Evolutionary conservation across 30 jellyfish, hydroid and myxozoan genomes (phyloP).

Genomic region (Sanderia malayensis): DNA sequence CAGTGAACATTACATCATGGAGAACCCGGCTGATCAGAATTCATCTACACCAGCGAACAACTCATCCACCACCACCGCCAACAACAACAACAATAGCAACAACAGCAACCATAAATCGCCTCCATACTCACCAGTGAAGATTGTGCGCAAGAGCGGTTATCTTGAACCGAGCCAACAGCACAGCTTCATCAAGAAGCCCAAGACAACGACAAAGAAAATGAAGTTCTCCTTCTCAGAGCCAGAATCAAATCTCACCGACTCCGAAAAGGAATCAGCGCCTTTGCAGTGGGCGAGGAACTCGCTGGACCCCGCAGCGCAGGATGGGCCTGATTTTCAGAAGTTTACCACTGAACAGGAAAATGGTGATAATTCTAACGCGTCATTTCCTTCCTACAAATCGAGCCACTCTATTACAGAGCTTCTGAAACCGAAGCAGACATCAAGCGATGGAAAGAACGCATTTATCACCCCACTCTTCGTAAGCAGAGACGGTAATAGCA

Average conservation of each 20-base stretch:
- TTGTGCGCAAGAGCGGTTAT: slow-evolving; percentile 60
- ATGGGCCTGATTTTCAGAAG: slow-evolving; percentile 2
- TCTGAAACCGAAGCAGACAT: slow-evolving; percentile 57
- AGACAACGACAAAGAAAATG: slow-evolving; percentile 41
- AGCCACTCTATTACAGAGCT: slow-evolving; percentile 73
- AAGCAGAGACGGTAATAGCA: too few relatives aligned
- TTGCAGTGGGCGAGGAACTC: slow-evolving; percentile 16
- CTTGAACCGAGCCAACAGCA: slow-evolving; percentile 54
- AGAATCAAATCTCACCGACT: slow-evolving; percentile 1
- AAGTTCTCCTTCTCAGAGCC: slow-evolving; percentile 18
- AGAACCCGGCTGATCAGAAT: background rate
- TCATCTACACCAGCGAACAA: background rate
- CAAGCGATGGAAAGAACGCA: slow-evolving; percentile 17
- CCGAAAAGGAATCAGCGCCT: slow-evolving; percentile 6
- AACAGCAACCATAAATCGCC: slow-evolving; percentile 30
- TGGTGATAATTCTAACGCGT: slow-evolving; percentile 5
- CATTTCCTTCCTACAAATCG: slow-evolving; percentile 14
- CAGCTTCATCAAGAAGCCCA: slow-evolving; percentile 50
- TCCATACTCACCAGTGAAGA: slow-evolving; percentile 65
- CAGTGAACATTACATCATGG: slow-evolving; percentile 8
- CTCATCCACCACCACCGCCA: background rate
- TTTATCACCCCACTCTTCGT: slow-evolving; percentile 11
- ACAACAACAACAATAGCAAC: background rate
- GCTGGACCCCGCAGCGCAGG: background rate
- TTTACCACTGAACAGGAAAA: slow-evolving; percentile 1